Evolutionary conservation across 2,888 invertebrate genomes (phyloP).

Genomic region (Acleris holmiana): DNA sequence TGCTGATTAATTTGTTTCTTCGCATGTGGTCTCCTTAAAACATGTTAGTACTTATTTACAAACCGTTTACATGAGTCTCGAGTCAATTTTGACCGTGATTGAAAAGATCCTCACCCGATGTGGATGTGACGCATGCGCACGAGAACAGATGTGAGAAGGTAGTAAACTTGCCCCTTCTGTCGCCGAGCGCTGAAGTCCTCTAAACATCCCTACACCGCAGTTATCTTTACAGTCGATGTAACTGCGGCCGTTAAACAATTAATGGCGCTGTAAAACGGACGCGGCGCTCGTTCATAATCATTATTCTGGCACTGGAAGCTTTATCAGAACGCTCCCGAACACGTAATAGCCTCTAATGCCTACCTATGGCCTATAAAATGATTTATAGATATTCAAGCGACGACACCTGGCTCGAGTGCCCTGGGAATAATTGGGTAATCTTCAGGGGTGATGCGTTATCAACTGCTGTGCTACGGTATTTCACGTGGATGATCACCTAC

Average conservation of each 20-base stretch:
- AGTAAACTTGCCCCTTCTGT: constrained; percentile 49
- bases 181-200: constrained; percentile 53
- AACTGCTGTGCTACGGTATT: constrained; percentile 25
- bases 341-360: constrained; percentile 22
- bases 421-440: constrained; percentile 54
- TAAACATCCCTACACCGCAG: constrained; percentile 67
- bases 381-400: constrained; percentile 40
- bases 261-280: constrained; percentile 71
- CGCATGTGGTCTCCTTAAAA: constrained; percentile 20
- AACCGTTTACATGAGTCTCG: not conserved
- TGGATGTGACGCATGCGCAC: constrained; percentile 20
- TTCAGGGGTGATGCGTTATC: constrained; percentile 45
- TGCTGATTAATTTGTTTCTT: constrained; percentile 15
- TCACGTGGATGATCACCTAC: constrained; percentile 13
- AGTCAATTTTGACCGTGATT: not conserved
- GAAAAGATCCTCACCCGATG: not conserved
- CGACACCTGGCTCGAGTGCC: constrained; percentile 55
- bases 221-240: constrained; percentile 72
- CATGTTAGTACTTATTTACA: not conserved
- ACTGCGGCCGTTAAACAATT: constrained; percentile 73
- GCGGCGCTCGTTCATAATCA: constrained; percentile 51
- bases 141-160: constrained; percentile 40
- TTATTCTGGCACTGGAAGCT: constrained; percentile 57
- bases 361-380: constrained; percentile 19
- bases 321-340: constrained; percentile 48